phyloP scores from a whole-genome alignment of 2,113 vertebrate genomes.

The Xyrauchen texanus region DNA sequence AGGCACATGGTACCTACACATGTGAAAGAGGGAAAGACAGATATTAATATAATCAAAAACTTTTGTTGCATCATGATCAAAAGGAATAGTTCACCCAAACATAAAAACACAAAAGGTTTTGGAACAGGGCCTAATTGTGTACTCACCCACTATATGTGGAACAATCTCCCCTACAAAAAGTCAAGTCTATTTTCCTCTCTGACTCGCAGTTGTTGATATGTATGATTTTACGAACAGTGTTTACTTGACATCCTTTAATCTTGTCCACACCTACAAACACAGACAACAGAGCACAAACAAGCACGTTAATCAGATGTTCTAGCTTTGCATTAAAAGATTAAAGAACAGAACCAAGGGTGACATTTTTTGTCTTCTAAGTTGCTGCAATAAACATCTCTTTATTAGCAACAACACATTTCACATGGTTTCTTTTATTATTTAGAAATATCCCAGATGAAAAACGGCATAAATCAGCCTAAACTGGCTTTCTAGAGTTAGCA shows the following conservation, averaged over 20 bases:
- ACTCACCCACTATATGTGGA: constrained; percentile 84
- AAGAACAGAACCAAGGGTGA: background rate
- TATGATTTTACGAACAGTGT: constrained; percentile 55
- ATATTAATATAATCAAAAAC: background rate
- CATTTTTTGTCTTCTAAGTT: no score
- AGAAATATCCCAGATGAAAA: no score
- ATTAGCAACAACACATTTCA: no score
- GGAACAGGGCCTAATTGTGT: background rate
- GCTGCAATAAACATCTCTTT: no score
- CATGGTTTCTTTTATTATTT: no score
- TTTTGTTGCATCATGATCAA: background rate
- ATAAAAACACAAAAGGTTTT: no score
- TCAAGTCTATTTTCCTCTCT: constrained; percentile 66
- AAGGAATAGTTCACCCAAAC: no score
- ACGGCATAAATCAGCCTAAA: no score
- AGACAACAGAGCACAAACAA: background rate
- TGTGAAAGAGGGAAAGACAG: constrained; percentile 10
- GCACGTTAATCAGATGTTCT: background rate
- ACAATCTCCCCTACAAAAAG: constrained; percentile 86
- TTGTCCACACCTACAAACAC: constrained; percentile 68
- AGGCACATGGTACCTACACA: constrained; percentile 79
- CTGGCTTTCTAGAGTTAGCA: no score
- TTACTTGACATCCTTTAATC: constrained; percentile 68
- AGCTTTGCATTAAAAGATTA: background rate
- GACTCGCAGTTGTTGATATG: constrained; percentile 70